Base-by-base conservation (phyloP, 2,888 invertebrate species). In the Lomographa bimaculata region DNA sequence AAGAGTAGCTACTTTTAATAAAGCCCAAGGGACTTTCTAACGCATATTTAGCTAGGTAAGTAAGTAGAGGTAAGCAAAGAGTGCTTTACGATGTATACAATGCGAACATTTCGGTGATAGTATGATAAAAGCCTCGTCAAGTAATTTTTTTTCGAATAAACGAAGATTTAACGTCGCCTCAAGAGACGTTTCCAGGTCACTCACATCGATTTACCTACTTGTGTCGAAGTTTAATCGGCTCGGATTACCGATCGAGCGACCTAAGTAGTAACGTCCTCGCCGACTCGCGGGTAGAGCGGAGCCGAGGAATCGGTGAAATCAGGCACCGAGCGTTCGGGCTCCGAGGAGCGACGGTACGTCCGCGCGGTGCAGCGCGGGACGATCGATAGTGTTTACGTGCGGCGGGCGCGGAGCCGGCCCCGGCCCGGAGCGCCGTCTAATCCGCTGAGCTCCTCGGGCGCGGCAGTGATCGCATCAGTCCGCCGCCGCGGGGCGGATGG, bases 371-470 rank as follows among this genome's bases (percentile, higher is more conserved):
- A 41, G 40, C 21, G 40, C 27, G 25, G 8, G n/a, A 9, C 42
- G 32, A 47, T 53, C 52, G 47, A 53, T 53, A 50, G 26, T 50
- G 51, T 44, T 46, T 49, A 49, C 49, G 36, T 35, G 46, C 17
- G 26, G 24, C 9, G 12, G 21, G 37, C n/a, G 19, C 5, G 33
- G 14, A 10, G 21, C 17, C 26, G 19, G 28, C 5, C 9, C 25
- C 32, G 21, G 23, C 24, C 9, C 23, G 5, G 23, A n/a, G 30
- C 12, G 23, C 29, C 18, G 24, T 17, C 24, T 24, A 18, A 24
- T 24, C 10, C 33, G 24, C 11, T 10, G 4, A n/a, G 17, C 9
- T 5, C 3, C 36, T 19, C 26, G 47, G 26, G 29, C 24, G 39
- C 39, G 29, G 41, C 42, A 27, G 44, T 29, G 23, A 20, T 38